Percentiles rank a stretch among this genome's conserved stretches.
phyloP scores from a whole-genome alignment of 2,113 vertebrate genomes.

The Chitala chitala region DNA sequence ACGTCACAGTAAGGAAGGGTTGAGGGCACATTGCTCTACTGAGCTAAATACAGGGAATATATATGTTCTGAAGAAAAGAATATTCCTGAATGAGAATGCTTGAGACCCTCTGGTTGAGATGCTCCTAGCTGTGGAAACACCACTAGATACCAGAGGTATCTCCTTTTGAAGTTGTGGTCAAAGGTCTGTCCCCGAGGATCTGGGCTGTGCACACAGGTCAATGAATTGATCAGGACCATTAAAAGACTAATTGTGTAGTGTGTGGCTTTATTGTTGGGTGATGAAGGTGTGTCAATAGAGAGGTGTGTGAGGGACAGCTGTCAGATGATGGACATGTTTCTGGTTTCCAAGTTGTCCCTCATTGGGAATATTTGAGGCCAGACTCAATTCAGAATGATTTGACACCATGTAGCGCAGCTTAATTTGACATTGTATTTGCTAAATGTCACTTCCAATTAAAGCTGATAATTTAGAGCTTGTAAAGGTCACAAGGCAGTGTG shows the following conservation, averaged over 20 bases:
- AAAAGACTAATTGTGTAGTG: slow-evolving; percentile 25
- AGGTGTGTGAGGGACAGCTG: background rate
- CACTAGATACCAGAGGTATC: no score
- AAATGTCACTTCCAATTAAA: slow-evolving; percentile 73
- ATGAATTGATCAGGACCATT: slow-evolving; percentile 22
- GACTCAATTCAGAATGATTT: slow-evolving; percentile 52
- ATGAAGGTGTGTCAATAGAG: background rate
- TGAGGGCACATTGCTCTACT: no score
- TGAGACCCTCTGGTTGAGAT: no score
- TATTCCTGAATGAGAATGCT: no score
- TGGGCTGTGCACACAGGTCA: no score
- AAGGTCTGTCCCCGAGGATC: no score
- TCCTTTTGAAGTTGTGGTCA: no score
- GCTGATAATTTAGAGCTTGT: slow-evolving; percentile 57
- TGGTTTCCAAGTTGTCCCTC: slow-evolving; percentile 38
- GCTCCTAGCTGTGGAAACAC: no score
- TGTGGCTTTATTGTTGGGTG: background rate
- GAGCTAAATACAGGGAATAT: no score
- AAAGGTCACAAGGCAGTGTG: slow-evolving; percentile 61
- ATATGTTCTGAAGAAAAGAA: no score
- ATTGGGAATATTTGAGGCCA: slow-evolving; percentile 43
- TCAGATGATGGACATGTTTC: slow-evolving; percentile 17
- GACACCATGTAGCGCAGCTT: slow-evolving; percentile 43
- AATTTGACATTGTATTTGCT: slow-evolving; percentile 61
- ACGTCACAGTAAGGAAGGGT: no score